Conservation (phyloP, 2,888 invertebrate genomes). For the Flabesymbios commensalis region DNA sequence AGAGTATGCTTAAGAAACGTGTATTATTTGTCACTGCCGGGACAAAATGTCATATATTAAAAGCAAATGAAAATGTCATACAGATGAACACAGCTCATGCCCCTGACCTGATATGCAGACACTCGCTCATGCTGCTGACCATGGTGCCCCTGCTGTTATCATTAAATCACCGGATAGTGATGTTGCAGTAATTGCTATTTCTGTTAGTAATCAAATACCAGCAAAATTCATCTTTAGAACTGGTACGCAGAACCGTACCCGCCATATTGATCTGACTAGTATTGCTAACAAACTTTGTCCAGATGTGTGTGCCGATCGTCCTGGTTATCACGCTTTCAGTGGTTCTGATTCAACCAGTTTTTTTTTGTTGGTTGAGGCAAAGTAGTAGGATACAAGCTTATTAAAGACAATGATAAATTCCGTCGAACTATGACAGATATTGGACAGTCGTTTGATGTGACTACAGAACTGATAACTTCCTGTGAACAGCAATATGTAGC, state of each 20-base stretch:
- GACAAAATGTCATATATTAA: too few species aligned
- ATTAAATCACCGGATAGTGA: conserved; percentile 1
- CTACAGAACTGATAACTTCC: background rate
- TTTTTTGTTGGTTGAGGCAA: too few species aligned
- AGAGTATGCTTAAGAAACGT: too few species aligned
- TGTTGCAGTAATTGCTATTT: background rate
- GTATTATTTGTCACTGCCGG: too few species aligned
- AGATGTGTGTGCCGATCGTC: background rate
- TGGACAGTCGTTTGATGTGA: background rate
- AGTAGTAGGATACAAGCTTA: background rate
- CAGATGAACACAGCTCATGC: too few species aligned
- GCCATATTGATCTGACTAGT: background rate
- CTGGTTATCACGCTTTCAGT: background rate
- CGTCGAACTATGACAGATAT: background rate
- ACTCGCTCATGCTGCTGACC: background rate
- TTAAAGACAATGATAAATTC: background rate
- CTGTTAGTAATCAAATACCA: background rate
- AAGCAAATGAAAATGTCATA: too few species aligned
- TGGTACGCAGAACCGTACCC: background rate
- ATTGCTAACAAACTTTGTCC: background rate
- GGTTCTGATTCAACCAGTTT: background rate
- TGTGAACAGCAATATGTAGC: background rate
- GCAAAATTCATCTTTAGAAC: background rate
- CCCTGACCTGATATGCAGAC: too few species aligned
- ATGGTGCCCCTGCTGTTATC: background rate